Conservation (phyloP, 1,140 invertebrate genomes). For the Anoplophora glabripennis region DNA sequence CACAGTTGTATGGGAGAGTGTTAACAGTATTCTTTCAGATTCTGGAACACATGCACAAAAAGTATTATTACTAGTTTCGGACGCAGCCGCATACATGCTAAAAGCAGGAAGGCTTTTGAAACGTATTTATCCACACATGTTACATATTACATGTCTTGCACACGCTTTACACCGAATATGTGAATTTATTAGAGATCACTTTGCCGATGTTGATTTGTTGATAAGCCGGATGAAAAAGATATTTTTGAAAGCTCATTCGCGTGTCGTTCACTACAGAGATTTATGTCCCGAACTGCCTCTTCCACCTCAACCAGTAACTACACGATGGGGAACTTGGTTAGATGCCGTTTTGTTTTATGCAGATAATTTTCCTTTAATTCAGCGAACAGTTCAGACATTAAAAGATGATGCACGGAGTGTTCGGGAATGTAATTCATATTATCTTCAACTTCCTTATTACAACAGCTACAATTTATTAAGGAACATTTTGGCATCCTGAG, state of each 20-base stretch:
- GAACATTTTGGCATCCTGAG: too few relatives aligned
- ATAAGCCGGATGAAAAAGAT: slow-evolving; percentile 37
- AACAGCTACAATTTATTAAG: too few relatives aligned
- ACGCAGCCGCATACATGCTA: slow-evolving; percentile 38
- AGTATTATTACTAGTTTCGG: slow-evolving; percentile 33
- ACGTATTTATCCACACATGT: slow-evolving; percentile 22
- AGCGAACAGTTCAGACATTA: neutral
- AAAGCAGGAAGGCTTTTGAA: slow-evolving; percentile 34
- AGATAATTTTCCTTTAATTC: slow-evolving; percentile 31
- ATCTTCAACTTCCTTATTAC: too few relatives aligned
- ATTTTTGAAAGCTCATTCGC: slow-evolving; percentile 41
- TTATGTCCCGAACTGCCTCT: slow-evolving; percentile 43
- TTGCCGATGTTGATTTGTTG: slow-evolving; percentile 35
- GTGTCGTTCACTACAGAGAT: slow-evolving; percentile 21
- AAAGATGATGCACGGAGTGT: too few relatives aligned
- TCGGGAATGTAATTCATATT: too few relatives aligned
- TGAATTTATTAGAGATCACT: slow-evolving; percentile 43
- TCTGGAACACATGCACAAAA: slow-evolving; percentile 13
- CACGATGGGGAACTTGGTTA: slow-evolving; percentile 49
- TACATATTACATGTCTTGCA: slow-evolving; percentile 44
- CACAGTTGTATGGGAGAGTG: too few relatives aligned
- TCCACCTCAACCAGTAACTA: slow-evolving; percentile 46
- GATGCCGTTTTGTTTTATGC: slow-evolving; percentile 41
- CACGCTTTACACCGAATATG: slow-evolving; percentile 45
- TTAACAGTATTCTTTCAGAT: slow-evolving; percentile 12